A percentile compares a stretch with the other conserved stretches of the same genome.
Conservation (phyloP, 2,113 vertebrate species). For the Stegostoma tigrinum region DNA sequence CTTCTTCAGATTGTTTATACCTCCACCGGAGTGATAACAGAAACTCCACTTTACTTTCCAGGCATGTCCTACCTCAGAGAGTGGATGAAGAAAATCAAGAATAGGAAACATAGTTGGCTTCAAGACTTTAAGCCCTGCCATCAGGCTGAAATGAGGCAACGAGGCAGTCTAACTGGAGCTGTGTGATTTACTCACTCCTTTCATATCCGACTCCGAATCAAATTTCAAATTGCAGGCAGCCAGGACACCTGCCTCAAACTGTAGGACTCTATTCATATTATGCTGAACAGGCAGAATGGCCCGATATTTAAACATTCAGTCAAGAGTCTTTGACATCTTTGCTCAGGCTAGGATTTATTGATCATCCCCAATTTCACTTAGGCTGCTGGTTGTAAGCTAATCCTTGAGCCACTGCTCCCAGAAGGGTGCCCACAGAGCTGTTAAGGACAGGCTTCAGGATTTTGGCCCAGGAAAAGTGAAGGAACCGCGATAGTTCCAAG, state of each 20-base stretch:
- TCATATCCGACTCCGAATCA: not conserved
- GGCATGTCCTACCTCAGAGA: not conserved
- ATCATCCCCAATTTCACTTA: too few relatives aligned
- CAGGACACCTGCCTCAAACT: not conserved
- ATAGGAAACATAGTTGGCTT: not conserved
- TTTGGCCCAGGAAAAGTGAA: too few relatives aligned
- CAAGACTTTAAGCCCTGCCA: not conserved
- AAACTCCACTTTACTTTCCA: not conserved
- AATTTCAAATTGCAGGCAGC: not conserved
- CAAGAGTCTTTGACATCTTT: not conserved
- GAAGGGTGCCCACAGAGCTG: too few relatives aligned
- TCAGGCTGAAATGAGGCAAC: not conserved
- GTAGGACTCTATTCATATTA: not conserved
- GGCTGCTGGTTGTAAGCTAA: too few relatives aligned
- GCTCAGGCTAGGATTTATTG: not conserved
- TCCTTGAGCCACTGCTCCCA: too few relatives aligned
- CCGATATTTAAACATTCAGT: not conserved
- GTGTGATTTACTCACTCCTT: not conserved
- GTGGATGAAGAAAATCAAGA: not conserved
- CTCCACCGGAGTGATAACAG: not conserved
- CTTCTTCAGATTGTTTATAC: not conserved
- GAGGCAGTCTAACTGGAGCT: not conserved
- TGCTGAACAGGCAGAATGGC: not conserved
- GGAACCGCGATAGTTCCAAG: too few relatives aligned
- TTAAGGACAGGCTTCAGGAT: too few relatives aligned